Evolutionary conservation across 2,888 invertebrate species (phyloP), one percentile per base, ranked within the genome.

Genomic region (Therioaphis trifolii): DNA sequence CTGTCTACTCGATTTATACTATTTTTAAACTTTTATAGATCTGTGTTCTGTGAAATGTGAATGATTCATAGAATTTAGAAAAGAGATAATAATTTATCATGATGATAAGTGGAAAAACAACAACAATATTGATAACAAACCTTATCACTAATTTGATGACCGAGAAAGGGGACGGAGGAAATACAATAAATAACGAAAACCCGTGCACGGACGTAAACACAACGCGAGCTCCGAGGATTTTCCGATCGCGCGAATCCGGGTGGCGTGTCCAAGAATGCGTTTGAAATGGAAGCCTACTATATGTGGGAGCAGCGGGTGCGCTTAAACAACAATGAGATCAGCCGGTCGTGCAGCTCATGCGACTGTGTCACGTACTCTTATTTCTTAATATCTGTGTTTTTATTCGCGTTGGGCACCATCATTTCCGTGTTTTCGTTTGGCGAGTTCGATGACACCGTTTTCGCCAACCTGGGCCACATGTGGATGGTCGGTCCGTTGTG

Each of bases 401-500:
- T 92, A 85, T 91, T 92, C 88, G 91, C 91, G 58, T 91, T 92
- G 78, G 92, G 92, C 68, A 92, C 92, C 78, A 91, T 92, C 85
- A 92, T 92, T 86, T 92, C 92, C 85, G 91, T 92, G 82, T 88
- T 92, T 84, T 92, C 92, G 71, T 89, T 92, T 86, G 92, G 92
- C 85, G 92, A 91, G 87, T 88, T 87, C 55, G 91, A 92, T 88
- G 91, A 91, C 77, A 91, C 91, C 86, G 90, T 92, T 86, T 90
- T 92, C 86, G 86, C 85, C 18, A 91, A 91, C 89, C 89, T 92
- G 86, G 92, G 92, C 85, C 92, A 92, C 89, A 92, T 92, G 92
- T 92, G 92, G 92, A 90, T 92, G 21, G 92, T 92, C 85, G 92
- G 92, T 85, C 92, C 92, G 78, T 91, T 92, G 87, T 92, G 92